phyloP scores from a whole-genome alignment of 2,797 vertebrate species.

The Merluccius polli region DNA sequence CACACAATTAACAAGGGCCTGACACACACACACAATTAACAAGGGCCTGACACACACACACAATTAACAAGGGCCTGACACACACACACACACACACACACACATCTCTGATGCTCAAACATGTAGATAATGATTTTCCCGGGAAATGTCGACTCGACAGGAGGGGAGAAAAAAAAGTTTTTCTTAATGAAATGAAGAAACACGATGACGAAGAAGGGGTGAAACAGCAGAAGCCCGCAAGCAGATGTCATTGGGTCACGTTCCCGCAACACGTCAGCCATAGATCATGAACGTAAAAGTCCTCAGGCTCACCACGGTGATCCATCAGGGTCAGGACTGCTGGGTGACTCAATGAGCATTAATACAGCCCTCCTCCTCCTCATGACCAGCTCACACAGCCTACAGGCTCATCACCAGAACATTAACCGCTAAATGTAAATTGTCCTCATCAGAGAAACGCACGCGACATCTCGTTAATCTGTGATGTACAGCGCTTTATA shows the following conservation, averaged over 20 bases:
- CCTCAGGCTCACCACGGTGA: conserved; percentile 5
- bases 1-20: conserved; percentile 17
- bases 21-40: conserved; percentile 4
- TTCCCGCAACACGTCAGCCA: neutral
- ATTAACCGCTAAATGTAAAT: neutral
- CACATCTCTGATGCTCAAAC: neutral
- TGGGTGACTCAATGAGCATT: conserved; percentile 6
- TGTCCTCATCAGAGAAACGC: neutral
- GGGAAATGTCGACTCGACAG: neutral
- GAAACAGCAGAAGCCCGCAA: neutral
- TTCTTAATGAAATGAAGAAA: conserved; percentile 9
- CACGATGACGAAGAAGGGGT: neutral
- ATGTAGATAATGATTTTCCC: neutral
- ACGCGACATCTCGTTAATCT: neutral
- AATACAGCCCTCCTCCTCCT: conserved; percentile 2
- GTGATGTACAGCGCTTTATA: too few species aligned
- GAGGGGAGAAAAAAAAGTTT: neutral
- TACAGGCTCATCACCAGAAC: neutral
- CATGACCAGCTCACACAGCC: conserved; percentile 7
- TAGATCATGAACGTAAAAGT: neutral
- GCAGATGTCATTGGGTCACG: neutral
- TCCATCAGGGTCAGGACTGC: conserved; percentile 14
- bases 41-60: too few species aligned
- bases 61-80: too few species aligned
- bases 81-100: too few species aligned